Evolutionary conservation across 2,113 vertebrate species (phyloP), one percentile per base, ranked within the genome.

Genomic region (Crotalus tigris): DNA sequence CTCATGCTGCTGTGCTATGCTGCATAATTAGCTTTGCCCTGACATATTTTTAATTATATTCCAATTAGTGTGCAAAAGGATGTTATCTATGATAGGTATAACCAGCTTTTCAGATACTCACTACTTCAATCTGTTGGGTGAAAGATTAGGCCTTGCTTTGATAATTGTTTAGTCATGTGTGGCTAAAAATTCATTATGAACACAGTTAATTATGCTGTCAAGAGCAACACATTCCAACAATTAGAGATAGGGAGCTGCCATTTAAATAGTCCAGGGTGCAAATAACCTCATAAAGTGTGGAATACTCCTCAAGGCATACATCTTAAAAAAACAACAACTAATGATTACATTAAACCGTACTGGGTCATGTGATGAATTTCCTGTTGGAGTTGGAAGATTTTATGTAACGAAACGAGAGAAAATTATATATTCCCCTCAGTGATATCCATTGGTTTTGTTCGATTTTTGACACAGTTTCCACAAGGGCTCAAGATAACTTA

Each of bases 11-110:
- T 69, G 88, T 96, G 94, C 94, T 94, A 92, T 94, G 95, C 94
- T 88, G 51, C 59, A 91, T 96, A 97, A 96, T 96, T 96, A 96
- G 92, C 94, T 94, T 94, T 96, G 94, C 90, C 91, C 90, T 19
- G 94, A 95, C 92, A 92, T 96, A 93, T 96, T 95, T 97, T 97
- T 96, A 97, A 97, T 97, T 97, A 96, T 97, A 92, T 96, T 96
- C 96, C 96, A 96, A 96, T 97, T 97, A 96, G 94, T 92, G 95
- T 64, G 81, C 93, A 95, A 96, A 96, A 96, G 93, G 96, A 95
- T 96, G 96, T 94, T 95, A 97, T 96, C 96, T 95, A 94, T 94
- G 94, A 92, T 88, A 95, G 59, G 39, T 94, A 94, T 96, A 97
- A 96, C 96, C 95, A 95, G 94, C 95, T 97, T 89, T 87, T 33